Evolutionary conservation across 2,797 vertebrate genomes (phyloP).

Genomic region (Rhyacichthys aspro): DNA sequence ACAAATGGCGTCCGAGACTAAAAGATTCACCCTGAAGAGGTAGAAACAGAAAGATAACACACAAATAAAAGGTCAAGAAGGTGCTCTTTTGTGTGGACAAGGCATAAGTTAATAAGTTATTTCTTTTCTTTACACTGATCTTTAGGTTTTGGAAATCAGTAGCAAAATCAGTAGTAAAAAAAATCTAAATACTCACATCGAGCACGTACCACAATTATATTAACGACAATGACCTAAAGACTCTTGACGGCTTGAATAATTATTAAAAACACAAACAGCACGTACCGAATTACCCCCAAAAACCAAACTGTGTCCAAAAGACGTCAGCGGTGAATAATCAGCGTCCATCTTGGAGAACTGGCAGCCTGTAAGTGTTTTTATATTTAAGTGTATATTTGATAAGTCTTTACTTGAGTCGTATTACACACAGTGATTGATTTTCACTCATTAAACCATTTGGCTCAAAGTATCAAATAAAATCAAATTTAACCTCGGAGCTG

Average conservation of each 20-base stretch:
- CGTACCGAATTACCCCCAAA: constrained; percentile 28
- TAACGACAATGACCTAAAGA: constrained; percentile 17
- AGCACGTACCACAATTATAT: constrained; percentile 42
- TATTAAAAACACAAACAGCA: constrained; percentile 46
- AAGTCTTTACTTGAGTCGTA: constrained; percentile 16
- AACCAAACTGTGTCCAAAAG: constrained; percentile 25
- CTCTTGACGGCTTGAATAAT: constrained; percentile 43
- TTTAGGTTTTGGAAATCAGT: no score
- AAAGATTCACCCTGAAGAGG: no score
- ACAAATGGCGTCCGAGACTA: no score
- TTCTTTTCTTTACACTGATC: no score
- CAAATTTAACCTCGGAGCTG: constrained; percentile 25
- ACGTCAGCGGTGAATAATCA: constrained; percentile 56
- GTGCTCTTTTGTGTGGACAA: no score
- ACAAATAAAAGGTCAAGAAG: no score
- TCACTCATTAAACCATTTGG: constrained; percentile 34
- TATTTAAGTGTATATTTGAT: constrained; percentile 15
- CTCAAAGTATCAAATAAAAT: constrained; percentile 28
- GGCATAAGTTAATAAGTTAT: no score
- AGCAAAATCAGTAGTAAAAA: no score
- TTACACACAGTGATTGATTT: constrained; percentile 40
- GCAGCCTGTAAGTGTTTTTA: constrained; percentile 25
- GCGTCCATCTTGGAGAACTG: constrained; percentile 41
- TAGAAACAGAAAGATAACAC: no score
- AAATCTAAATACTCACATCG: no score